A percentile compares a stretch with the other conserved stretches of the same genome.
Evolutionary conservation across 2,113 vertebrate genomes (phyloP).

Genomic region (Canis aureus): DNA sequence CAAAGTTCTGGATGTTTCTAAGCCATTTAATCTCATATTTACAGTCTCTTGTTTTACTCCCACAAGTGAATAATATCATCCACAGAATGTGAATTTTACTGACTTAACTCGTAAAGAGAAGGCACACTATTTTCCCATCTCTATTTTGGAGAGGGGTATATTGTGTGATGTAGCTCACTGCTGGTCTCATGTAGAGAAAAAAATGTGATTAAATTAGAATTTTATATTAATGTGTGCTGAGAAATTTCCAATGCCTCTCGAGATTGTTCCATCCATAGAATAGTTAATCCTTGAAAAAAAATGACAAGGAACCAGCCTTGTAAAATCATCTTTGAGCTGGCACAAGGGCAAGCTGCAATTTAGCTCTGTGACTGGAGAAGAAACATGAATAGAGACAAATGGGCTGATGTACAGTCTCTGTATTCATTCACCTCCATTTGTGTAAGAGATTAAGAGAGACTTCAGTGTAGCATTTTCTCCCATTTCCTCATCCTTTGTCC

Average conservation of each 20-base stretch:
- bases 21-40: slow-evolving; percentile 9
- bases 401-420: neutral
- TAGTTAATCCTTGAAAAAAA: slow-evolving; percentile 16
- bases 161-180: neutral
- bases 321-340: slow-evolving; percentile 52
- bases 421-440: slow-evolving; percentile 47
- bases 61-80: neutral
- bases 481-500: slow-evolving; percentile 46
- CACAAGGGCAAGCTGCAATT: slow-evolving; percentile 58
- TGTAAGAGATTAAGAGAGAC: slow-evolving; percentile 34
- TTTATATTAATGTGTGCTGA: slow-evolving; percentile 36
- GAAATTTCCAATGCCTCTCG: slow-evolving; percentile 7
- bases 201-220: slow-evolving; percentile 31
- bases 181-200: slow-evolving; percentile 14
- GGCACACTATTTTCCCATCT: slow-evolving; percentile 25
- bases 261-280: neutral
- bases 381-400: slow-evolving; percentile 44
- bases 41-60: slow-evolving; percentile 2
- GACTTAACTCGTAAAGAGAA: neutral
- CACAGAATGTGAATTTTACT: slow-evolving; percentile 36
- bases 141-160: neutral
- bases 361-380: slow-evolving; percentile 14
- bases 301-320: neutral
- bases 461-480: neutral
- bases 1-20: neutral